phyloP scores from a whole-genome alignment of 2,113 vertebrate genomes.

The Pholis gunnellus region DNA sequence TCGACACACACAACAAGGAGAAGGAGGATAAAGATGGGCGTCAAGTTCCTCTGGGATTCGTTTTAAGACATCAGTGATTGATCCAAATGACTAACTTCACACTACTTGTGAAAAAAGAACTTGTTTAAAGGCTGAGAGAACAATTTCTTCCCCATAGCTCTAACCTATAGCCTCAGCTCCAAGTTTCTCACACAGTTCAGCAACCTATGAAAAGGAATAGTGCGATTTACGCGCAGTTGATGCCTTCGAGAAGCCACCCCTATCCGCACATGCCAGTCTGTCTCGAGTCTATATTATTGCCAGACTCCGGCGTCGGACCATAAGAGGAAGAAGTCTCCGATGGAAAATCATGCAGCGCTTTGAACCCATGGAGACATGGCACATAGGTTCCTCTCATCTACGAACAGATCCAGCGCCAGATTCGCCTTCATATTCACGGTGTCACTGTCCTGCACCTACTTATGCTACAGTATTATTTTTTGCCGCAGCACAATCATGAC shows the following conservation, averaged over 20 bases:
- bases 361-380: conserved; percentile 93
- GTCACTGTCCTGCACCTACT: conserved; percentile 89
- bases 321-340: conserved; percentile 64
- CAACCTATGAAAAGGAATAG: conserved; percentile 54
- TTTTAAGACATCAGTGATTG: conserved; percentile 12
- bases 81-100: conserved; percentile 35
- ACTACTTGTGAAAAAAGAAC: conserved; percentile 35
- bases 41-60: conserved; percentile 13
- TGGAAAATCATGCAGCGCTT: conserved; percentile 83
- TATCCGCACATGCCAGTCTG: conserved; percentile 42
- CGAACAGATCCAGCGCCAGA: conserved; percentile 87
- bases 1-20: conserved; percentile 6
- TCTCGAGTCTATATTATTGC: conserved; percentile 34
- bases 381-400: conserved; percentile 87
- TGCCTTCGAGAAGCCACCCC: conserved; percentile 54
- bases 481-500: conserved; percentile 86
- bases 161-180: conserved; percentile 14
- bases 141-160: background rate
- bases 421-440: conserved; percentile 89
- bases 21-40: conserved; percentile 16
- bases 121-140: conserved; percentile 29
- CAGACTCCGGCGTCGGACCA: conserved; percentile 52
- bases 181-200: conserved; percentile 49
- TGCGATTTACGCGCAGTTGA: conserved; percentile 47
- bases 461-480: conserved; percentile 90